phyloP scores from a whole-genome alignment of 2,888 invertebrate species.

The Schizotus pectinicornis region DNA sequence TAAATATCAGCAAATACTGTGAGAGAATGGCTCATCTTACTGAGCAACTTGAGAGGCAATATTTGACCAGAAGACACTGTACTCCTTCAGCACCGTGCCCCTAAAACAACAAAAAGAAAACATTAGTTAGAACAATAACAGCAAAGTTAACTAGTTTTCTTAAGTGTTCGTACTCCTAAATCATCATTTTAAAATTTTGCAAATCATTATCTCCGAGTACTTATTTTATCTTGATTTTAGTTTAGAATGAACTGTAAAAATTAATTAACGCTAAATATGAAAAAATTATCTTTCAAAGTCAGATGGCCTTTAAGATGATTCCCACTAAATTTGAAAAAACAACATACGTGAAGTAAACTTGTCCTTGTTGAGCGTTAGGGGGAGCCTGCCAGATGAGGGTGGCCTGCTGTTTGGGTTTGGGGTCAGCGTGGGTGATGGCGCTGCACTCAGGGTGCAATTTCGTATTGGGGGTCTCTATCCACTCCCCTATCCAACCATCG shows the following conservation, averaged over 20 bases:
- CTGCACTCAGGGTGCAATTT: conserved; percentile 80
- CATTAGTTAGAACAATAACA: conserved; percentile 14
- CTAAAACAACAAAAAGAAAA: conserved; percentile 63
- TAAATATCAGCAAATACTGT: not conserved
- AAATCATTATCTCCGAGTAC: no score
- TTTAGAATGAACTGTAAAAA: no score
- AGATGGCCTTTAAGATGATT: no score
- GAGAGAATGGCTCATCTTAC: conserved; percentile 1
- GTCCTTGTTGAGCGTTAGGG: conserved; percentile 64
- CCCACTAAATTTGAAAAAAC: not conserved
- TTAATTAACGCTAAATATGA: no score
- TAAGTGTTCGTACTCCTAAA: no score
- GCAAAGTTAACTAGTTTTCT: not conserved
- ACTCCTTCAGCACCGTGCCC: conserved; percentile 77
- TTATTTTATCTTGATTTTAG: no score
- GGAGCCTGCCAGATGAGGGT: conserved; percentile 80
- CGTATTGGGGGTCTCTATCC: conserved; percentile 76
- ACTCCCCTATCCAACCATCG: conserved; percentile 77
- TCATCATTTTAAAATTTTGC: no score
- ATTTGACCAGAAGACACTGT: conserved; percentile 77
- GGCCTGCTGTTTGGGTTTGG: conserved; percentile 74
- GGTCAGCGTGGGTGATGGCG: conserved; percentile 80
- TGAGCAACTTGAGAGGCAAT: conserved; percentile 62
- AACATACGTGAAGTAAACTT: conserved; percentile 84
- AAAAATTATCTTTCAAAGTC: no score